A percentile compares a stretch with the other conserved stretches of the same genome.
Conservation (phyloP, 1,140 invertebrate species). For the Hycleus cichorii region DNA sequence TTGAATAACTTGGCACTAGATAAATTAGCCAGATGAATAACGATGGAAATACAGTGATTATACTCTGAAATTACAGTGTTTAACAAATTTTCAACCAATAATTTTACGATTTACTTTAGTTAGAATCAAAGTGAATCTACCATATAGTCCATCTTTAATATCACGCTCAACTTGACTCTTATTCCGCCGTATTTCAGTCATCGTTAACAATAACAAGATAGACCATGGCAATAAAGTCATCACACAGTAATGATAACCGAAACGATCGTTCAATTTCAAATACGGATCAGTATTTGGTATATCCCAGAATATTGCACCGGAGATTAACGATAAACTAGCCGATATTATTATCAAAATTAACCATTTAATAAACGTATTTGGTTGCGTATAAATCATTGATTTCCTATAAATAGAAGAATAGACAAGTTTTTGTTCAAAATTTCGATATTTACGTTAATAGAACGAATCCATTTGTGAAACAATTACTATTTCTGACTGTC, state of each 20-base stretch:
- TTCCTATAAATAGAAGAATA: conserved; percentile 45
- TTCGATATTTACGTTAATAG: conserved; percentile 58
- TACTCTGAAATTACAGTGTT: conserved; percentile 43
- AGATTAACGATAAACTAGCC: conserved; percentile 69
- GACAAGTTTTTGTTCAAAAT: background rate
- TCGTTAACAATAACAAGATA: conserved; percentile 57
- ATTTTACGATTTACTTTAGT: conserved; percentile 55
- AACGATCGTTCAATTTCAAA: conserved; percentile 62
- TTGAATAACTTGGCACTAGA: conserved; percentile 79
- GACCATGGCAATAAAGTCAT: conserved; percentile 73
- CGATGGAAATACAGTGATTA: conserved; percentile 55
- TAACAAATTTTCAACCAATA: too few relatives aligned
- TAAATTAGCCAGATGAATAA: conserved; percentile 70
- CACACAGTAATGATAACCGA: conserved; percentile 79
- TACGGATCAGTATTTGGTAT: conserved; percentile 66
- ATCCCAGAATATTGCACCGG: conserved; percentile 87
- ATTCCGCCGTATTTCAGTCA: conserved; percentile 60
- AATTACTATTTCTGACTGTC: conserved; percentile 51
- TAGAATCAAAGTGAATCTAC: conserved; percentile 67
- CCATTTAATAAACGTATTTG: conserved; percentile 73
- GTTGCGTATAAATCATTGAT: conserved; percentile 68
- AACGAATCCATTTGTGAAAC: conserved; percentile 58
- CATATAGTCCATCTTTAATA: conserved; percentile 70
- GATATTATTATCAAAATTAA: conserved; percentile 69
- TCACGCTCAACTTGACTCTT: conserved; percentile 68